Evolutionary conservation across 2,797 vertebrate genomes (phyloP), one percentile per base, ranked within the genome.

Genomic region (Harpagifer antarcticus): DNA sequence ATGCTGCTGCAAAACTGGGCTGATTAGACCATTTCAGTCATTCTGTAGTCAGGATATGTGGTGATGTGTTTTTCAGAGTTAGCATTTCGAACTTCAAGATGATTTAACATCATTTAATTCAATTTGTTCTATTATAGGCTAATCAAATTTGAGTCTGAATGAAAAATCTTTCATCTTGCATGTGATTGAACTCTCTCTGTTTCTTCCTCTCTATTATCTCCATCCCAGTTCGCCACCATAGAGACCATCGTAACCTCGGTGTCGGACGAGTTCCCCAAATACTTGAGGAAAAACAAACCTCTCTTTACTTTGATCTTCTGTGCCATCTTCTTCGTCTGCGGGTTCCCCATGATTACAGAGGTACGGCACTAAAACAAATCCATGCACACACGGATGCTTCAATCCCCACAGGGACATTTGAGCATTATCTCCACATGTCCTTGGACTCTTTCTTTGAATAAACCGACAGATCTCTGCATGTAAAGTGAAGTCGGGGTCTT

Each of bases 261-360:
- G 82, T 96, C 98, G 0, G 98, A 99, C 2, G 98, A 99, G 88
- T 99, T 96, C 88, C 98, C 98, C 67, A 97, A 96, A 70, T 98
- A 98, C 81, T 87, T 99, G 74, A 97, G 98, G 15, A 98, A 97
- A 0, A 96, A 99, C 94, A 99, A 99, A 69, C 95, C 97, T 0
- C 59, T 97, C 71, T 99, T 99, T 90, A 99, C 98, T 0, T 91
- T 99, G n/a, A 91, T 94, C 54, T 99, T 97, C 93, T 99, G 98
- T 3, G 0, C 87, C 60, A 82, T 57, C 64, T 99, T 99, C 93
- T 99, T 99, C 94, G 89, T 99, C 86, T 95, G 99, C 94, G 98
- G 98, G 4, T 99, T 99, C 68, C 98, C 98, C n/a, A 99, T 99
- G 98, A 97, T 99, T 90, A 99, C 96, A 67, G 97, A 99, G 97